A percentile compares a stretch with the other conserved stretches of the same genome.
Evolutionary conservation across 2,113 vertebrate species (phyloP).

Genomic region (Hippoglossus stenolepis): DNA sequence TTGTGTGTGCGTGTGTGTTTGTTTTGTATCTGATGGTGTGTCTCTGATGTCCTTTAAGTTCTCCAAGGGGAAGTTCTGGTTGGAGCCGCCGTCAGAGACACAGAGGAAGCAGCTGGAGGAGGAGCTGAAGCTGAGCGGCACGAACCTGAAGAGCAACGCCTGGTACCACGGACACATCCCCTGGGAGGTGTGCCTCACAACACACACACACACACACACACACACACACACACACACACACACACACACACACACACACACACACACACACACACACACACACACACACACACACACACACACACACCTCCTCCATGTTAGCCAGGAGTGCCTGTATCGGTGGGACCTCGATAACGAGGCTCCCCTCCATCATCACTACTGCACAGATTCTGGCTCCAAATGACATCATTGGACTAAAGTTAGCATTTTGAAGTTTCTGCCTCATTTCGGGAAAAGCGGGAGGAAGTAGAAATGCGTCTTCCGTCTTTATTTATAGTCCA

Average conservation of each 20-base stretch:
- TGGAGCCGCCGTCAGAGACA: conserved; percentile 88
- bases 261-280: conserved; percentile 1
- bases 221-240: not conserved
- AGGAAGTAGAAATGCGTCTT: no score
- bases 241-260: no score
- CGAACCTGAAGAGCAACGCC: conserved; percentile 89
- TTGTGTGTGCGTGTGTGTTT: not conserved
- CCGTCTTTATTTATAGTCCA: no score
- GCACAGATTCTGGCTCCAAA: no score
- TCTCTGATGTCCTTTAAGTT: conserved; percentile 83
- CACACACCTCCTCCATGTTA: no score
- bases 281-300: no score
- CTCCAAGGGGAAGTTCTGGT: conserved; percentile 92
- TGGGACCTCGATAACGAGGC: no score
- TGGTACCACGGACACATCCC: conserved; percentile 94
- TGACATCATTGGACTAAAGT: no score
- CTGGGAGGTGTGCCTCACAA: conserved; percentile 85
- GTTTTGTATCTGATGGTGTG: not conserved
- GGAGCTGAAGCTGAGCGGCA: conserved; percentile 90
- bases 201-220: conserved; percentile 28
- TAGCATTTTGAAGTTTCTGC: no score
- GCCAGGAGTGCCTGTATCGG: no score
- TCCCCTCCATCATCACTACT: no score
- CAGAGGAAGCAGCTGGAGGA: conserved; percentile 92
- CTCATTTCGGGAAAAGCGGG: no score